Percentiles rank a stretch among this genome's conserved stretches.
These are phyloP conservation scores for Collichthys lucidus DNA, from an alignment of 2,113 vertebrate species.

Conservation along the genomic window DNA sequence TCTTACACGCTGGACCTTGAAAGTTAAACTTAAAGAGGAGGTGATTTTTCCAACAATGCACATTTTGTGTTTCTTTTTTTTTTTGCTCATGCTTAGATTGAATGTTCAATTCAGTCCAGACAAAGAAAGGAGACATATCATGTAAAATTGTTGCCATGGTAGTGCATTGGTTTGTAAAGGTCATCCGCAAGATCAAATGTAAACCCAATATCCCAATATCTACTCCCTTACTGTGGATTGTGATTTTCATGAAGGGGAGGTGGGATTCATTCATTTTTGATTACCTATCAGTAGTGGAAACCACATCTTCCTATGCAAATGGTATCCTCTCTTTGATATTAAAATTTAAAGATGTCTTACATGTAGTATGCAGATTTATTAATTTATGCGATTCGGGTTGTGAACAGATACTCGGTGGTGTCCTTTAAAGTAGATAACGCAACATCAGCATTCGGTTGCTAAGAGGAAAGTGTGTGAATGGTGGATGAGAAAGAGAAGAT, in stretches of 20 bases:
- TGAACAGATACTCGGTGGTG: slow-evolving; percentile 30
- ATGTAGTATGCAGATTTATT: slow-evolving; percentile 64
- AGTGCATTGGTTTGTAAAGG: too few relatives aligned
- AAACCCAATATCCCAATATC: not conserved
- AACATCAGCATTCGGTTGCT: slow-evolving; percentile 51
- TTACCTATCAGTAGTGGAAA: slow-evolving; percentile 24
- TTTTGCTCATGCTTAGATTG: not conserved
- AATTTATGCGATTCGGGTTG: slow-evolving; percentile 55
- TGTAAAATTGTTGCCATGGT: not conserved
- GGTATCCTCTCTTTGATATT: slow-evolving; percentile 16
- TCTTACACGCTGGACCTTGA: too few relatives aligned
- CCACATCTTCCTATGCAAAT: slow-evolving; percentile 47
- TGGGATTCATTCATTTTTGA: slow-evolving; percentile 32
- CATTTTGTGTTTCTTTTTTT: not conserved
- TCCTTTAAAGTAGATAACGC: slow-evolving; percentile 30
- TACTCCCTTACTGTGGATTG: not conserved
- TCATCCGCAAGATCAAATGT: not conserved
- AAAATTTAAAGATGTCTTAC: slow-evolving; percentile 40
- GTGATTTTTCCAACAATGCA: not conserved
- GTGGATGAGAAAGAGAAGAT: slow-evolving; percentile 15
- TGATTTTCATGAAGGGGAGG: not conserved
- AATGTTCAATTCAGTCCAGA: not conserved
- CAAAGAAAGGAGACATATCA: not conserved
- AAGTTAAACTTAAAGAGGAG: too few relatives aligned
- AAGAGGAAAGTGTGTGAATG: slow-evolving; percentile 32